phyloP scores from a whole-genome alignment of 2,797 vertebrate genomes.

The Heterohyrax brucei region DNA sequence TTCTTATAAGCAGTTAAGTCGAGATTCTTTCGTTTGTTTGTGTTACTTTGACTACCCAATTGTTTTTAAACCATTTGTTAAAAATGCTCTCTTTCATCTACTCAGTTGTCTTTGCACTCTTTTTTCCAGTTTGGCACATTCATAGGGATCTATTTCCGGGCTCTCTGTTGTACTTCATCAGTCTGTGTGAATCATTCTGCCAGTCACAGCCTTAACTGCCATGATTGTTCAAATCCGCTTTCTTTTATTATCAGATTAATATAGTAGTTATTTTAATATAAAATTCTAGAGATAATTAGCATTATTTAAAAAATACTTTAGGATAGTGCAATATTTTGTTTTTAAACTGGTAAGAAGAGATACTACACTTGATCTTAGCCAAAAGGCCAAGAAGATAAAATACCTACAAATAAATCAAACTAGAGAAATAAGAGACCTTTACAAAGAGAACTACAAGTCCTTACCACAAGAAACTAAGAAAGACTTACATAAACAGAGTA shows the following conservation, averaged over 20 bases:
- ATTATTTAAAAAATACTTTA: not conserved
- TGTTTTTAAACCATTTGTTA: not conserved
- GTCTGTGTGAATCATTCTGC: not conserved
- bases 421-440: too few relatives aligned
- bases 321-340: not conserved
- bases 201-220: not conserved
- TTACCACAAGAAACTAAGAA: too few relatives aligned
- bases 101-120: not conserved
- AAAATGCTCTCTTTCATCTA: not conserved
- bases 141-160: not conserved
- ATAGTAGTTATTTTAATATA: not conserved
- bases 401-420: too few relatives aligned
- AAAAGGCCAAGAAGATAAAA: too few relatives aligned
- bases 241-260: not conserved
- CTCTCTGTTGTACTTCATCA: not conserved
- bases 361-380: too few relatives aligned
- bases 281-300: not conserved
- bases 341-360: too few relatives aligned
- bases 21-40: not conserved
- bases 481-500: too few relatives aligned
- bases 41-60: not conserved
- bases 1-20: not conserved
- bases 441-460: too few relatives aligned
- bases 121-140: not conserved
- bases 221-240: not conserved